phyloP scores from a whole-genome alignment of 2,797 vertebrate genomes.

The Antennarius maculatus region DNA sequence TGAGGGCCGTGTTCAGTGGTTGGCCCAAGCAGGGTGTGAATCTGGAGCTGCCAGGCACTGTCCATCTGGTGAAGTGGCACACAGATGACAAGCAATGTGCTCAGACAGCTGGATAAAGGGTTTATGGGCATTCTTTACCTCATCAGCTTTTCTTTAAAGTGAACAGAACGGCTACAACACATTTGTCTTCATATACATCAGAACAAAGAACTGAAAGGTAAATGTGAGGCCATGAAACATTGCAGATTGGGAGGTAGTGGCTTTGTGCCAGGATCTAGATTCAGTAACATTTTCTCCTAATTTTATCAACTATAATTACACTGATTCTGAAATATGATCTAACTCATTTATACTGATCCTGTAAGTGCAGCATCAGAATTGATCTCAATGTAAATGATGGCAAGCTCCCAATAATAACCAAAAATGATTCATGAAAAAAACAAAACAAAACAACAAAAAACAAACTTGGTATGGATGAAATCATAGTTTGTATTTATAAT shows the following conservation, averaged over 20 bases:
- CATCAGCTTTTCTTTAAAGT: conserved; percentile 55
- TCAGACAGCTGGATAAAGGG: conserved; percentile 73
- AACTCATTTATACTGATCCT: conserved; percentile 17
- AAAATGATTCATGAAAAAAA: background rate
- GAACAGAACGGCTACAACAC: conserved; percentile 50
- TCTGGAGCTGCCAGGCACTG: conserved; percentile 57
- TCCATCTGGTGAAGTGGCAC: conserved; percentile 64
- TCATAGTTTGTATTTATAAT: conserved; percentile 42
- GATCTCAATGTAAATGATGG: conserved; percentile 20
- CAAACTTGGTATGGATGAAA: conserved; percentile 2
- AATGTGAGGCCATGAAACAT: conserved; percentile 47
- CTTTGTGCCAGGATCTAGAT: conserved; percentile 30
- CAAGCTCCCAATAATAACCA: conserved; percentile 24
- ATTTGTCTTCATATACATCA: conserved; percentile 50
- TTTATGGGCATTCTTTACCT: conserved; percentile 60
- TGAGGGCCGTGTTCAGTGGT: conserved; percentile 59
- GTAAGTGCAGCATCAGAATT: conserved; percentile 28
- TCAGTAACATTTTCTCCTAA: conserved; percentile 6
- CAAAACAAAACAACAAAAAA: background rate
- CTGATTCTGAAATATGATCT: conserved; percentile 3
- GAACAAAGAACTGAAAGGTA: conserved; percentile 40
- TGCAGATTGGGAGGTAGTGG: conserved; percentile 30
- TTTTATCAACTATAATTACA: conserved; percentile 13
- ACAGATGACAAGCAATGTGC: conserved; percentile 70
- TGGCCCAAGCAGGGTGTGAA: conserved; percentile 66